Base-by-base conservation (phyloP, 2,113 vertebrate genomes). In the Phainopepla nitens region DNA sequence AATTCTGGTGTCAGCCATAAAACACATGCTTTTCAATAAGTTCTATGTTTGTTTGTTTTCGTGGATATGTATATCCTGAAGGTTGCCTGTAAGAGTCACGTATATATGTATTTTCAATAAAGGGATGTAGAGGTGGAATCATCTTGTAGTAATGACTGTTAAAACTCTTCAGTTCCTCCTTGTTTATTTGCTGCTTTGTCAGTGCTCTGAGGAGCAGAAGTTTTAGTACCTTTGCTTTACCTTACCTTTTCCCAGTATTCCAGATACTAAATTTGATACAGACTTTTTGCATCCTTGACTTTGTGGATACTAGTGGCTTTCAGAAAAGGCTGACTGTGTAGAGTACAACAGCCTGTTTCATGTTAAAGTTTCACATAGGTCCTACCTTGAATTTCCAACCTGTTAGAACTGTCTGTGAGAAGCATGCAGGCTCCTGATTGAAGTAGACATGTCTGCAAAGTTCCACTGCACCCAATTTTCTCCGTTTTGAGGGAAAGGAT, bases 71-170 rank as follows among this genome's bases (percentile, higher is more conserved):
- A 6, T 82, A 33, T 72, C 10, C 31, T 64, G 42, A 89, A 70
- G 8, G 11, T 36, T 84, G 8, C 33, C 25, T 75, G 13, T 44
- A 86, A 64, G 35, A 86, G 51, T 60, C 24, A 36, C 0, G 0
- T 53, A 15, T 29, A 11, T 47, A 23, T 24, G 3, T 77, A 8
- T 81, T 77, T 80, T 87, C 22, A 77, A 3, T 42, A 61, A 51
- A 15, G 6, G 15, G 3, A 20, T 44, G 41, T 60, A 39, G 20
- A 69, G 36, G 11, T 72, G 25, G 22, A 83, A 50, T 82, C 6
- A 13, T 39, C 16, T 78, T 82, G 31, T n/a, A 71, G 16, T 44
- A 62, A 50, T 45, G 42, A 18, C 24, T 66, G 36, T 39, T 79
- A 31, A 57, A 88, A 69, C 3, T 33, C 80, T 79, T 86, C 10